Base-by-base conservation (phyloP, 2,113 vertebrate species). In the Heterotis niloticus region DNA sequence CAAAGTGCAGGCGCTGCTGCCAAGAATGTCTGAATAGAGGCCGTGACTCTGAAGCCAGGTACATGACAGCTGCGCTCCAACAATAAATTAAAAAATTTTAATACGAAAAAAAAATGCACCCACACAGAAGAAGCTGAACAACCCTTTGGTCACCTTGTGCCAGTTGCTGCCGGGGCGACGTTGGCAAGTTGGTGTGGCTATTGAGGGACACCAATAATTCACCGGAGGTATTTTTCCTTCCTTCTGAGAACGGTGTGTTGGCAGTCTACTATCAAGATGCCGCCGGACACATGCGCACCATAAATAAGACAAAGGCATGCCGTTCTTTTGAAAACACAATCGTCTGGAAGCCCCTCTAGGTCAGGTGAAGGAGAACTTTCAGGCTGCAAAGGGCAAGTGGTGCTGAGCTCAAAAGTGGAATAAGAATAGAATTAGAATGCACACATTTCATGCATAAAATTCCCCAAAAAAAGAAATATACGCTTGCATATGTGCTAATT, bases 241-340 rank as follows among this genome's bases (percentile, higher is more conserved):
- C 83, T 80, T 84, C 60, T 72, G 75, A 81, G 79, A 77, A 81
- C 34, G 67, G 57, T 51, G 59, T 69, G 75, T 77, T 84, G 71
- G 80, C 77, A 80, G 78, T 81, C 78, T 81, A 72, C 78, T 72
- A 84, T 59, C 72, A 84, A 84, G 83, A 84, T 82, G 80, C 71
- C 75, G 75, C 78, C 59, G n/a, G 65, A 76, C 82, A 82, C 76
- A 83, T 54, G 82, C 74, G 7, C 67, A 80, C 86, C 78, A 78
- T 84, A 88, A 88, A 87, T 86, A 89, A 84, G 84, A 82, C 54
- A 83, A 79, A 81, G 87, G 85, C 83, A 89, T 87, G 88, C 88
- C 85, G 86, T 80, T 89, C 89, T 89, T 82, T 88, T 89, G 78
- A 56, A 67, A 28, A 20, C 20, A 68, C 17, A 16, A 24, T 56